Percentiles rank a stretch among this genome's conserved stretches.
phyloP scores from a whole-genome alignment of 2,797 vertebrate genomes.

The Simalia tracyae region DNA sequence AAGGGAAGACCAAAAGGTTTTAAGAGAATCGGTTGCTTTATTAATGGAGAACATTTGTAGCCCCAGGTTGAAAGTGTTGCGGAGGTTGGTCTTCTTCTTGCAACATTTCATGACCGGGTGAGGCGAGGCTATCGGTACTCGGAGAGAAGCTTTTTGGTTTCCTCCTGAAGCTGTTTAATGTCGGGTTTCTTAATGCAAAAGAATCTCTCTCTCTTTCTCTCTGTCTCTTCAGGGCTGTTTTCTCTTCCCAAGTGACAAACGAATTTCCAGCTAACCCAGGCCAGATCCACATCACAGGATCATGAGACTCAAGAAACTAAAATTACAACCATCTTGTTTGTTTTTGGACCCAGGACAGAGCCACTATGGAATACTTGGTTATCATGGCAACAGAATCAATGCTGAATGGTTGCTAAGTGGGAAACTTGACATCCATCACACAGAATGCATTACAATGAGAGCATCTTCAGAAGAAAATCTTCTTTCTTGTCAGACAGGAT shows the following conservation, averaged over 20 bases:
- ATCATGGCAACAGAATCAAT: constrained; percentile 52
- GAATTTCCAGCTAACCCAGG: background rate
- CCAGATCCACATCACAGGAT: constrained; percentile 11
- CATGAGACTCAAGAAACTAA: constrained; percentile 50
- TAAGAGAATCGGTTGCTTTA: constrained; percentile 52
- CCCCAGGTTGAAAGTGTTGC: background rate
- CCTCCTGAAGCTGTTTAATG: background rate
- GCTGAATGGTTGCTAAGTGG: constrained; percentile 37
- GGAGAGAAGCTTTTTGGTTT: background rate
- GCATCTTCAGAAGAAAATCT: constrained; percentile 6
- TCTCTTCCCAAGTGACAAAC: constrained; percentile 36
- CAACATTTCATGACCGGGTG: background rate
- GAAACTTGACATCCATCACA: constrained; percentile 48
- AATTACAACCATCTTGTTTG: constrained; percentile 47
- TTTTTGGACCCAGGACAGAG: constrained; percentile 40
- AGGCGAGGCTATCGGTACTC: background rate
- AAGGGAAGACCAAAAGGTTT: constrained; percentile 44
- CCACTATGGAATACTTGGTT: constrained; percentile 55
- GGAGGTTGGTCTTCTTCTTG: background rate
- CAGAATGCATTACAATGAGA: background rate
- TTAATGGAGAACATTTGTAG: constrained; percentile 21
- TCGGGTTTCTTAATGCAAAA: constrained; percentile 34
- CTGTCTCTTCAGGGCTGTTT: constrained; percentile 1
- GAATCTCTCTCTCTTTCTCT: background rate
- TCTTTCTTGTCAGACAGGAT: constrained; percentile 1